Evolutionary conservation across 2,888 invertebrate genomes (phyloP).

Genomic region (Polia nebulosa): DNA sequence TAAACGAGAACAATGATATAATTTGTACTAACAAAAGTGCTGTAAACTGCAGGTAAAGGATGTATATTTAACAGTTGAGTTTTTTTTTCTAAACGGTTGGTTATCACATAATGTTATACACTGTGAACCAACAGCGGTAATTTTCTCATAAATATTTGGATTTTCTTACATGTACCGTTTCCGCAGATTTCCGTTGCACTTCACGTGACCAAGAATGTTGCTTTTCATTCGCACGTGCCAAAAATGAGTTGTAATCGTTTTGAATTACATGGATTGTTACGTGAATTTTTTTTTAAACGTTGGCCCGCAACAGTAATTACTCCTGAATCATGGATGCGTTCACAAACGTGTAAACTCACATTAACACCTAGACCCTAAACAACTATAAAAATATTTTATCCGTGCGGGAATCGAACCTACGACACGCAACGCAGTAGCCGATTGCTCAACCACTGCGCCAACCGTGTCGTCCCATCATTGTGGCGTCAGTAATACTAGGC

Average conservation of each 20-base stretch:
- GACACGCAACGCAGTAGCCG: too few species aligned
- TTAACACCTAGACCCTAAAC: too few species aligned
- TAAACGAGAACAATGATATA: conserved; percentile 3
- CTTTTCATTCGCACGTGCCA: neutral
- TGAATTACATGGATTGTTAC: neutral
- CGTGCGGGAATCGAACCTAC: too few species aligned
- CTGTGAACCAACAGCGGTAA: conserved; percentile 18
- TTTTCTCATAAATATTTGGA: conserved; percentile 38
- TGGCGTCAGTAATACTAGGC: too few species aligned
- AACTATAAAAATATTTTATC: too few species aligned
- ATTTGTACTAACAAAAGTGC: neutral
- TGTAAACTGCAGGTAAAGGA: conserved; percentile 3
- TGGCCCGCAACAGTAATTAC: too few species aligned
- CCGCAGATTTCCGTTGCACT: conserved; percentile 11
- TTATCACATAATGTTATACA: conserved; percentile 35
- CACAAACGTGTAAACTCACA: too few species aligned
- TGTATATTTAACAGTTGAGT: conserved; percentile 2
- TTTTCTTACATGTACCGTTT: conserved; percentile 22
- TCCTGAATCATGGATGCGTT: too few species aligned
- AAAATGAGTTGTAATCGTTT: neutral
- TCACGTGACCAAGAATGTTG: conserved; percentile 11
- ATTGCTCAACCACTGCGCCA: too few species aligned
- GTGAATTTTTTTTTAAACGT: too few species aligned
- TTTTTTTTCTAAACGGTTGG: conserved; percentile 24
- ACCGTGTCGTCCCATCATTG: too few species aligned